These are phyloP conservation scores for Chaetophractus vellerosus DNA, from an alignment of 2,797 vertebrate species.

Conservation along the genomic window DNA sequence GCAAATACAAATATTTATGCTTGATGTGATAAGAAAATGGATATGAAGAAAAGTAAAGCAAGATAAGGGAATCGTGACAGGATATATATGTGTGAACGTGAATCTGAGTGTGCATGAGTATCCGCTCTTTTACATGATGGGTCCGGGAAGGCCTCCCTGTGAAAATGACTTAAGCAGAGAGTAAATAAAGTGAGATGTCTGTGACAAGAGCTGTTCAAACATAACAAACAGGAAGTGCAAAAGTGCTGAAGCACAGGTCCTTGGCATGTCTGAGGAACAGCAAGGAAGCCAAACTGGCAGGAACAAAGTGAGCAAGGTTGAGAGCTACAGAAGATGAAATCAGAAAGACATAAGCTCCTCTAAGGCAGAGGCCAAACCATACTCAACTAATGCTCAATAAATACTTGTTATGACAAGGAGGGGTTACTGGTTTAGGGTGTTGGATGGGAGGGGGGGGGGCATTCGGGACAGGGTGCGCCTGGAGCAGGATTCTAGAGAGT, in stretches of 20 bases:
- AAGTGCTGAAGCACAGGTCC: not conserved
- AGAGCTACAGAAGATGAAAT: not conserved
- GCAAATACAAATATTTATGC: not conserved
- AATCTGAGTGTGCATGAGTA: no score
- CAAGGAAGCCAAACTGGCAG: not conserved
- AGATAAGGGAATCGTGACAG: not conserved
- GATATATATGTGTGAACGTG: not conserved
- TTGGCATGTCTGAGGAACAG: not conserved
- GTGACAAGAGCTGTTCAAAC: not conserved
- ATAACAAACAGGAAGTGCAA: conserved; percentile 10
- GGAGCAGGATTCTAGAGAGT: no score
- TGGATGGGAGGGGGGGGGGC: no score
- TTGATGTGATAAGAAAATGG: conserved; percentile 21
- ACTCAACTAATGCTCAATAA: not conserved
- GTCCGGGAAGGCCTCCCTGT: not conserved
- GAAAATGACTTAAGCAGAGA: not conserved
- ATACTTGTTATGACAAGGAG: not conserved
- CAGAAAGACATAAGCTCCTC: not conserved
- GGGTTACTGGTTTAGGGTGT: no score
- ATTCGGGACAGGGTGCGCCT: no score
- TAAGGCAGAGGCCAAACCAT: not conserved
- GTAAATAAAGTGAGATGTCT: not conserved
- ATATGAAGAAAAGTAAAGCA: not conserved
- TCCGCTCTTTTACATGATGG: not conserved
- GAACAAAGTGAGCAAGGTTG: not conserved